phyloP scores from a whole-genome alignment of 2,113 vertebrate genomes.

The Corythornis vintsioides region DNA sequence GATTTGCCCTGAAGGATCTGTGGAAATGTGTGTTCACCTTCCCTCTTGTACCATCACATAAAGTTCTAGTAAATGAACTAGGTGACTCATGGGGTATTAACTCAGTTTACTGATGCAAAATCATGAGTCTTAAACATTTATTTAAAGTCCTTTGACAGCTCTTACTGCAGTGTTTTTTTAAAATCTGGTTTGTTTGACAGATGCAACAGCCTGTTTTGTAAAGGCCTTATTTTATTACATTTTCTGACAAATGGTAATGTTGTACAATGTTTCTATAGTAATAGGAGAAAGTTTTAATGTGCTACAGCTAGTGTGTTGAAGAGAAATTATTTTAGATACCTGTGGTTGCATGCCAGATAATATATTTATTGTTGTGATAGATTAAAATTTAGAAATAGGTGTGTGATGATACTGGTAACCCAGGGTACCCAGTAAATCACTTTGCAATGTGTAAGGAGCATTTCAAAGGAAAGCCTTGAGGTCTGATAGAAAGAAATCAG shows the following conservation, averaged over 20 bases:
- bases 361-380: neutral
- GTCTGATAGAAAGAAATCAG: conserved; percentile 30
- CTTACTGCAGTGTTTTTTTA: neutral
- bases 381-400: neutral
- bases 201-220: neutral
- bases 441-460: neutral
- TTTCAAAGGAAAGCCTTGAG: conserved; percentile 28
- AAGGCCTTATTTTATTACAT: neutral
- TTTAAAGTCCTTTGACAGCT: neutral
- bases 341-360: neutral
- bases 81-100: conserved; percentile 39
- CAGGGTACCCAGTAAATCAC: neutral
- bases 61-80: neutral
- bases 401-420: neutral
- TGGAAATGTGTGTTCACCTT: conserved; percentile 24
- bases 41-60: neutral
- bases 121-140: neutral
- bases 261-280: neutral
- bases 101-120: conserved; percentile 27
- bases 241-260: neutral
- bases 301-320: neutral
- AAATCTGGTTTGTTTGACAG: neutral
- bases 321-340: neutral
- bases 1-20: conserved; percentile 30
- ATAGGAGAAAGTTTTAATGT: neutral